Conservation (phyloP, 2,113 vertebrate genomes). For the Halichoerus grypus region DNA sequence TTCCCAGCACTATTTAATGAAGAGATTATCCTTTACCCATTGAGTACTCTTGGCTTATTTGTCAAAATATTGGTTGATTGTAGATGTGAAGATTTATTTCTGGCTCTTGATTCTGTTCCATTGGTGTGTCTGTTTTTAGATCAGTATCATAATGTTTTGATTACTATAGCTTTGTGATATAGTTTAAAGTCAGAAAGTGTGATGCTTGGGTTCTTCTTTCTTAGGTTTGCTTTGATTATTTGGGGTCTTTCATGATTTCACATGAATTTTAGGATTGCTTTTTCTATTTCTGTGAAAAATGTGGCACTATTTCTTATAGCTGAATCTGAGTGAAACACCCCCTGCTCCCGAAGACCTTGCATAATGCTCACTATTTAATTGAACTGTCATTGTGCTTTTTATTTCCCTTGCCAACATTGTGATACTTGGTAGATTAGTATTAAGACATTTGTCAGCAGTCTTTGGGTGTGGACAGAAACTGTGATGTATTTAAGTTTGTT, state of each 20-base stretch:
- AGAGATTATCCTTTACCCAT: neutral
- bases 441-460: neutral
- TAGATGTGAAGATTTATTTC: neutral
- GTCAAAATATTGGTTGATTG: neutral
- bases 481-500: neutral
- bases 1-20: neutral
- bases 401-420: neutral
- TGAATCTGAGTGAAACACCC: neutral
- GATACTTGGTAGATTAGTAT: neutral
- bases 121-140: neutral
- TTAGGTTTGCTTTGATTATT: neutral
- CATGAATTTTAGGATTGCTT: neutral
- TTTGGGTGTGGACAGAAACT: neutral
- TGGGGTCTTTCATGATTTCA: neutral
- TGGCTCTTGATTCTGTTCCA: neutral
- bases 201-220: neutral
- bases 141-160: neutral
- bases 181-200: neutral
- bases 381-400: neutral
- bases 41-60: neutral
- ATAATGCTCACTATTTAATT: neutral
- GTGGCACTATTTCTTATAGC: neutral
- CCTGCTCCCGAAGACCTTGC: neutral
- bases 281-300: slow-evolving; percentile 9
- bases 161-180: neutral